Conservation (phyloP, 2,888 invertebrate species). For the Neoascia interrupta region DNA sequence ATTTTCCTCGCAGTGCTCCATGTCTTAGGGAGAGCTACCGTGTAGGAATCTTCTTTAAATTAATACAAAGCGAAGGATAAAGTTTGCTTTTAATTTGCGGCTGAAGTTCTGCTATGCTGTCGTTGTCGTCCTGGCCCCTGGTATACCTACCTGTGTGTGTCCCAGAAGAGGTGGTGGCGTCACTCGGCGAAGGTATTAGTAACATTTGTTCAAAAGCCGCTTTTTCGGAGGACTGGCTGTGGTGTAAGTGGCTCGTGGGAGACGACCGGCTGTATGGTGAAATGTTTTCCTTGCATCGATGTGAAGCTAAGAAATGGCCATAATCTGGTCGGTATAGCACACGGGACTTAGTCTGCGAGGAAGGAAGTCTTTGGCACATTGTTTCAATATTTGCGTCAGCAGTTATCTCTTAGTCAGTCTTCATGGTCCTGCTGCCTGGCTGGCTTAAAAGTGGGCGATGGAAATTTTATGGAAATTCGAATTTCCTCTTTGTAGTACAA, state of each 20-base stretch:
- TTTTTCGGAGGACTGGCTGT: constrained; percentile 31
- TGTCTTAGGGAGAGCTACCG: background rate
- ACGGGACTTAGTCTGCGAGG: constrained; percentile 24
- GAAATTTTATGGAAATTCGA: constrained; percentile 65
- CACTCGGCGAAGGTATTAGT: constrained; percentile 53
- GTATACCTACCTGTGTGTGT: constrained; percentile 4
- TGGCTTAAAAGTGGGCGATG: constrained; percentile 60
- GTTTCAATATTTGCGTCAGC: constrained; percentile 69
- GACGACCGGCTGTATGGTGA: constrained; percentile 44
- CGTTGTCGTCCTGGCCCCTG: constrained; percentile 16
- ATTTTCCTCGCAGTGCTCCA: constrained; percentile 20
- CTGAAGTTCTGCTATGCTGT: constrained; percentile 51
- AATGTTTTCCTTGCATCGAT: constrained; percentile 47
- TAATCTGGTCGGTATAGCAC: constrained; percentile 40
- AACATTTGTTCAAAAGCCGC: constrained; percentile 68
- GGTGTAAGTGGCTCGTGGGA: constrained; percentile 49
- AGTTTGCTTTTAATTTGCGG: constrained; percentile 74
- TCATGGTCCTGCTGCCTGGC: constrained; percentile 31
- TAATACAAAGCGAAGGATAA: constrained; percentile 74
- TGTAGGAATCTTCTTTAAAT: constrained; percentile 71
- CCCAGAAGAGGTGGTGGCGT: constrained; percentile 2
- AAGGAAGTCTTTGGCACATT: constrained; percentile 60
- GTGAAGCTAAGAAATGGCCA: constrained; percentile 57
- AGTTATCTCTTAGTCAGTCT: constrained; percentile 60
- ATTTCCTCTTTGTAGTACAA: constrained; percentile 33